A percentile compares a stretch with the other conserved stretches of the same genome.
These are phyloP conservation scores for Perccottus glenii DNA, from an alignment of 2,113 vertebrate species.

Conservation along the genomic window DNA sequence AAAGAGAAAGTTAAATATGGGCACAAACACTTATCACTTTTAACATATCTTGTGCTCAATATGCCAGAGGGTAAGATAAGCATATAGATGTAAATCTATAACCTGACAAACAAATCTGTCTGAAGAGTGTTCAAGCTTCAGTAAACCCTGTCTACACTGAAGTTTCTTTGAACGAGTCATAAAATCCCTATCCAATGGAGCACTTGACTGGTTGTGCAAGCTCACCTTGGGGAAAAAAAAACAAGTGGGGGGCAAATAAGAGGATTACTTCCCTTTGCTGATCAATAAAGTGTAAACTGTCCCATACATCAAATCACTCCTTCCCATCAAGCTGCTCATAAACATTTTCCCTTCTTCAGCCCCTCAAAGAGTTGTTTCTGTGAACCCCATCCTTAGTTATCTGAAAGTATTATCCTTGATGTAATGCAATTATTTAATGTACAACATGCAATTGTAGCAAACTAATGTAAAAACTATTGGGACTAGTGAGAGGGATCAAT, in stretches of 20 bases:
- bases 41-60: not conserved
- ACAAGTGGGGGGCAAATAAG: slow-evolving; percentile 7
- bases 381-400: slow-evolving; percentile 23
- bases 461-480: no score
- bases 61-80: slow-evolving; percentile 3
- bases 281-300: slow-evolving; percentile 27
- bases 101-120: not conserved
- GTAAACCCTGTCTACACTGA: not conserved
- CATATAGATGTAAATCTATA: not conserved
- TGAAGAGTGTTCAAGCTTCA: not conserved
- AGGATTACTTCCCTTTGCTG: not conserved
- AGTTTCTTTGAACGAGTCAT: not conserved
- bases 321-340: not conserved
- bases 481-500: no score
- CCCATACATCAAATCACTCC: slow-evolving; percentile 12
- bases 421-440: not conserved
- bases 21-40: not conserved
- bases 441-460: not conserved
- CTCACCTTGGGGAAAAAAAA: not conserved
- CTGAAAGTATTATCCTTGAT: slow-evolving; percentile 18
- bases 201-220: slow-evolving; percentile 6
- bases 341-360: not conserved
- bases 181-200: not conserved
- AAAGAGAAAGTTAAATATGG: not conserved
- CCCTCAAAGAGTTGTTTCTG: slow-evolving; percentile 1